A percentile compares a stretch with the other conserved stretches of the same genome.
Conservation (phyloP, 2,797 vertebrate species). For the Ateles fusciceps region DNA sequence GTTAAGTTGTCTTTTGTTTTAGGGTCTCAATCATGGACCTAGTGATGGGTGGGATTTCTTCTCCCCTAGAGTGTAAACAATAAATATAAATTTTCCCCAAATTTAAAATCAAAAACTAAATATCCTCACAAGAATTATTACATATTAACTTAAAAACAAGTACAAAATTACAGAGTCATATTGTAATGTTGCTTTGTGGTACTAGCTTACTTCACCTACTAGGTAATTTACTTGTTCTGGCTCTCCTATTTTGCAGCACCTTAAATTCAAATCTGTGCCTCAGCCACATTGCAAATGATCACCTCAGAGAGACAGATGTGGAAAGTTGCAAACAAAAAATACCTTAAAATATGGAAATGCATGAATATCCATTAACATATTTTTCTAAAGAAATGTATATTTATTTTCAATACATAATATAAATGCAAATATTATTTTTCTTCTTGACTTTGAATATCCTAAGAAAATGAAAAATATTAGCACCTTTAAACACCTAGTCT, state of each 20-base stretch:
- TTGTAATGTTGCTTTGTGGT: not conserved
- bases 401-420: not conserved
- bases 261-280: slow-evolving; percentile 41
- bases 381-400: slow-evolving; percentile 46
- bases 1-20: not conserved
- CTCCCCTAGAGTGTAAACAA: not conserved
- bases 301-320: not conserved
- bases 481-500: not conserved
- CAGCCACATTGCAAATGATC: slow-evolving; percentile 4
- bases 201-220: not conserved
- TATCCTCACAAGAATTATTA: slow-evolving; percentile 16
- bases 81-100: not conserved
- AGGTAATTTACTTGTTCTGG: not conserved
- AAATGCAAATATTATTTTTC: slow-evolving; percentile 46
- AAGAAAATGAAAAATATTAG: slow-evolving; percentile 16
- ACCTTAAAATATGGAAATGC: slow-evolving; percentile 44
- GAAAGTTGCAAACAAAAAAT: slow-evolving; percentile 15
- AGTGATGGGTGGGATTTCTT: not conserved
- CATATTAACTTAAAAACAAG: not conserved
- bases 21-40: not conserved
- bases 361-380: slow-evolving; percentile 10
- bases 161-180: slow-evolving; percentile 15
- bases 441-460: not conserved
- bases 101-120: slow-evolving; percentile 34
- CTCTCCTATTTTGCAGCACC: not conserved